Evolutionary conservation across 1,140 invertebrate genomes (phyloP).

Genomic region (Colletes latitarsis): DNA sequence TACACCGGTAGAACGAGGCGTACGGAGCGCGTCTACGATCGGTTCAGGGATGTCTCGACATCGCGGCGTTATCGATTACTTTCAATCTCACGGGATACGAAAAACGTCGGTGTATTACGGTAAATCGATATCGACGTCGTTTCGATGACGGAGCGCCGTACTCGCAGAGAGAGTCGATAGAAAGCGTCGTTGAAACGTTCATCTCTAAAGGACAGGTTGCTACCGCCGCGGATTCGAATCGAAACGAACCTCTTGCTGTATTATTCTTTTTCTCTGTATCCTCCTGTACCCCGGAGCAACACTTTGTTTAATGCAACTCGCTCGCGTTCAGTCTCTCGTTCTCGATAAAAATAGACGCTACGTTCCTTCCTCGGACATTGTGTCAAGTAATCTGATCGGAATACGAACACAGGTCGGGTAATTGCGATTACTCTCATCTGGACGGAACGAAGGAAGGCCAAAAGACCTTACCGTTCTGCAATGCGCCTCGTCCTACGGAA

Average conservation of each 20-base stretch:
- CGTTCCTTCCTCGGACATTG: neutral
- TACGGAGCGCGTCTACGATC: too few relatives aligned
- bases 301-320: slow-evolving; percentile 56
- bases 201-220: slow-evolving; percentile 21
- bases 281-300: slow-evolving; percentile 1
- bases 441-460: neutral
- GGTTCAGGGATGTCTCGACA: neutral
- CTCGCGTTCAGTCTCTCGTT: slow-evolving; percentile 31
- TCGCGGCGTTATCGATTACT: neutral
- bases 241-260: slow-evolving; percentile 20
- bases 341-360: slow-evolving; percentile 36
- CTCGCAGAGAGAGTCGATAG: neutral
- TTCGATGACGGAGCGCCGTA: neutral
- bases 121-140: slow-evolving; percentile 10
- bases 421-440: neutral
- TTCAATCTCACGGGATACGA: neutral
- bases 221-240: slow-evolving; percentile 22
- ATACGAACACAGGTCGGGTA: slow-evolving; percentile 25
- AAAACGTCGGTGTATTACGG: neutral
- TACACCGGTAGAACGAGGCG: too few relatives aligned
- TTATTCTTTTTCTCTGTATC: slow-evolving; percentile 11
- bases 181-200: slow-evolving; percentile 33
- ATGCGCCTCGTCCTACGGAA: too few relatives aligned
- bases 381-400: slow-evolving; percentile 51
- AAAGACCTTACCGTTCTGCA: neutral